Evolutionary conservation across 2,113 vertebrate species (phyloP), one percentile per base, ranked within the genome.

Genomic region (Capreolus pygargus): DNA sequence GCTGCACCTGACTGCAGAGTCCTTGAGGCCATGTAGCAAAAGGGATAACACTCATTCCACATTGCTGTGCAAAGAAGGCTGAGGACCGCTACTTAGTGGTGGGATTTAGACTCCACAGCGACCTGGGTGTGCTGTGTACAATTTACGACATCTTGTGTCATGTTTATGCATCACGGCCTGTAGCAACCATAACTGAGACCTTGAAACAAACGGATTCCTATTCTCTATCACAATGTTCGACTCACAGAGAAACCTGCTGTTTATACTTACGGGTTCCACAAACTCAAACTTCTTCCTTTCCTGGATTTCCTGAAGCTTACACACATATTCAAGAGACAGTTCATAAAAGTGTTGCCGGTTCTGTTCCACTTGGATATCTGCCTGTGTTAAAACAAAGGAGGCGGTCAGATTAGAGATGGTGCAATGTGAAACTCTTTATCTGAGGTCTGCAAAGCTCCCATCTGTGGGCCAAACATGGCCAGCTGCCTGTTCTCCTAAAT

Each of bases 281-380:
- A 99, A 99, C 93, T 99, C 99, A 98, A 99, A 99, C 98, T 99
- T 99, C 99, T 99, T 99, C 92, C 99, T 98, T 98, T 99, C 99
- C 98, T 99, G 99, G 98, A 99, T 99, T 98, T 99, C 99, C 98
- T 99, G 99, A 93, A 99, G 98, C 97, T 99, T 99, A 98, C 99
- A 99, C 3, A 99, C 99, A 1, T 99, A 99, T 95, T 99, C 99
- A 0, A 99, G 99, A 58, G 99, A 99, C 94, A 99, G 99, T 95
- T 99, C 99, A 88, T 99, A 99, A 97, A 99, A 99, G 98, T 99
- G 99, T 94, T 99, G 99, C 94, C 99, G 99, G 58, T 99, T 99
- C 93, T 97, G 98, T 95, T 99, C 99, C 98, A 99, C 99, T 98
- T 99, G 99, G 95, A 89, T 64, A 97, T 99, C 99, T 85, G 99